Conservation (phyloP, 2,888 invertebrate genomes). For the Cheilosia variabilis region DNA sequence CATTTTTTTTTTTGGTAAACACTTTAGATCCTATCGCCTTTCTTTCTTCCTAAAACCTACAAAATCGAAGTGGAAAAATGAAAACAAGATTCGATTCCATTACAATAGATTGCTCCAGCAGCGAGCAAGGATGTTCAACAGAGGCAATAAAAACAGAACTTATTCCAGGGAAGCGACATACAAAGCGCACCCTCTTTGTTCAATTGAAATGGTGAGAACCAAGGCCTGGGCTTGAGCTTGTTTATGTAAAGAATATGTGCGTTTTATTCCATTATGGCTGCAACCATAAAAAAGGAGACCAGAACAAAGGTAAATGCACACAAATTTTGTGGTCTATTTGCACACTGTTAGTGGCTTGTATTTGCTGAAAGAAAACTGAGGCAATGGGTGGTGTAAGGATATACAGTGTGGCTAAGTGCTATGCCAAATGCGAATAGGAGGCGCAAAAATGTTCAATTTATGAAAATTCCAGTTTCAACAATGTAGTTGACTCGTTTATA, state of each 20-base stretch:
- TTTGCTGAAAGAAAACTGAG: constrained; percentile 8
- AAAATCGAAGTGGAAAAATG: constrained; percentile 8
- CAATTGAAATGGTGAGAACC: constrained; percentile 34
- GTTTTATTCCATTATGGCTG: constrained; percentile 29
- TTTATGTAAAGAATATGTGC: constrained; percentile 43
- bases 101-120: constrained; percentile 36
- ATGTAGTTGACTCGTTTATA: not conserved
- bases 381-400: not conserved
- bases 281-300: constrained; percentile 27
- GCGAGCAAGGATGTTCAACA: constrained; percentile 4
- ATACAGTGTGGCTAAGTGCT: constrained; percentile 4
- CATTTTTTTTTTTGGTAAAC: not conserved
- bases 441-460: not conserved
- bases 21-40: constrained; percentile 13
- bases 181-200: constrained; percentile 24
- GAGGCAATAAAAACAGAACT: constrained; percentile 34
- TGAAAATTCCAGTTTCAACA: not conserved
- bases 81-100: constrained; percentile 28
- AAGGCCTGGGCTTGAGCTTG: constrained; percentile 3
- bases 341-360: constrained; percentile 40
- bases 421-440: not conserved
- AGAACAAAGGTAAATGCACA: constrained; percentile 40
- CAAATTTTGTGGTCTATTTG: constrained; percentile 43
- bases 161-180: constrained; percentile 17
- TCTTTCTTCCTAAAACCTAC: not conserved